Evolutionary conservation across 1,140 invertebrate genomes (phyloP), one percentile per base, ranked within the genome.

Genomic region (Drosophila subobscura): DNA sequence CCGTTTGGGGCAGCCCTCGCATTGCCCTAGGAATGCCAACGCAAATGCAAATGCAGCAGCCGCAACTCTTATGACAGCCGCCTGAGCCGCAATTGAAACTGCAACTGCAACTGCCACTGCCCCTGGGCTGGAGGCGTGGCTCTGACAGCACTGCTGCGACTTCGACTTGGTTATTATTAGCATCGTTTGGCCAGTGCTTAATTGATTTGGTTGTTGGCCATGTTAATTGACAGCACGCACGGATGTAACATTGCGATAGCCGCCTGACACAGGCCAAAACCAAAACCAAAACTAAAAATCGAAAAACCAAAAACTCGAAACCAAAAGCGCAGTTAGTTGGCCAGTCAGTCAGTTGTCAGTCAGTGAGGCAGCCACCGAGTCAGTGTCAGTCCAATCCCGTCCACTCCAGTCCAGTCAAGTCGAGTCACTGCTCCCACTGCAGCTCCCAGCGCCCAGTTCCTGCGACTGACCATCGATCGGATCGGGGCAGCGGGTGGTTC

Each of bases 211-310:
- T 77, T 77, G 80, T 72, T 80, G 77, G 59, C 68, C 81, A 80
- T 77, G 80, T 85, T 77, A 86, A 86, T 80, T 77, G 67, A 63
- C 67, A 85, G 67, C 83, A 72, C 68, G 73, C 73, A 64, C 77
- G 80, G 80, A 85, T 85, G 80, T 77, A 80, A 86, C 80, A 86
- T 81, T 85, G 71, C 81, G 80, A 85, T 85, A 85, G 67, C 44
- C 61, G 40, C 50, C 72, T 70, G 56, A 61, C 56, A 79, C 71
- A 50, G 63, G 76, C 68, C 66, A 50, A 46, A 40, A 49, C 33
- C 23, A 60, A 56, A 45, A 46, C 46, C 20, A 60, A 59, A 37
- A 27, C 22, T 14, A 42, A 46, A n/a, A 54, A 46, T 5, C 14
- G 4, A 49, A 64, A 59, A 23, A 37, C 51, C 27, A 54, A 59